These are phyloP conservation scores for Eubucco bourcierii DNA, from an alignment of 2,113 vertebrate species.

Conservation along the genomic window DNA sequence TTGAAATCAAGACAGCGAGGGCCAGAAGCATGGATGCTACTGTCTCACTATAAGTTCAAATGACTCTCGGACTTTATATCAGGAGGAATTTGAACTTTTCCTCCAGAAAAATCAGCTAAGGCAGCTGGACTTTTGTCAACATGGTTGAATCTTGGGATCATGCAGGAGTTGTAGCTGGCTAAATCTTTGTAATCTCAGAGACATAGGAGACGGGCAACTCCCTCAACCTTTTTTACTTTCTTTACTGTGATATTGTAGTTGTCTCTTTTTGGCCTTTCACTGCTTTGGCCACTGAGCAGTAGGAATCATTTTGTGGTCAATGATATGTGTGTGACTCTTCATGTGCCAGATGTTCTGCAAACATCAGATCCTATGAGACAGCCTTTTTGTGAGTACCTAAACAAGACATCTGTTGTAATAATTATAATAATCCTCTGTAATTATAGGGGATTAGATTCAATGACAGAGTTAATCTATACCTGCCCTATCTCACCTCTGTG, in stretches of 20 bases:
- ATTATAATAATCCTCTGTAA: slow-evolving; percentile 1
- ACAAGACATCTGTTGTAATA: slow-evolving; percentile 3
- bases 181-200: neutral
- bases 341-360: neutral
- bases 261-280: neutral
- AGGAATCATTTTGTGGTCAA: neutral
- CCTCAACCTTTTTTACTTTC: neutral
- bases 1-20: neutral
- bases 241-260: neutral
- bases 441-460: neutral
- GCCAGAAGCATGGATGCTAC: neutral
- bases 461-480: neutral
- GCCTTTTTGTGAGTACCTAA: neutral
- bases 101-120: neutral
- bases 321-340: neutral
- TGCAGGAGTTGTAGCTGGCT: neutral
- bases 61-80: neutral
- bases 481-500: neutral
- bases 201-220: neutral
- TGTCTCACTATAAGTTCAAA: neutral
- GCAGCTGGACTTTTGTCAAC: neutral
- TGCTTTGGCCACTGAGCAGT: neutral
- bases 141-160: neutral
- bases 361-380: neutral
- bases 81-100: neutral